Evolutionary conservation across 2,888 invertebrate species (phyloP).

Genomic region (Zygogramma bicolorata): DNA sequence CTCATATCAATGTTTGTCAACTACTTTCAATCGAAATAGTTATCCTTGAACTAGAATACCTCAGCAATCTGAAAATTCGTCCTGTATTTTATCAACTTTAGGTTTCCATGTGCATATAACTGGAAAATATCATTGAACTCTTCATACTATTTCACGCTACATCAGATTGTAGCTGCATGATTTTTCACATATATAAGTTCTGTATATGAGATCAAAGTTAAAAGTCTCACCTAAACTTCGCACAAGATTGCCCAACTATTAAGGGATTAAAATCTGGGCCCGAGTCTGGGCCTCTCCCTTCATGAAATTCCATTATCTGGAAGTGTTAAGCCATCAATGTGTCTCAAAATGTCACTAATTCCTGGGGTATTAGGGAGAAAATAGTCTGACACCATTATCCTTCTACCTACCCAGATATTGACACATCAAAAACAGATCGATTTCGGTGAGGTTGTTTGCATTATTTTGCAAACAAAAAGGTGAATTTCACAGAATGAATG

Average conservation of each 20-base stretch:
- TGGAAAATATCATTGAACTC: too few species aligned
- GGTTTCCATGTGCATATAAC: too few species aligned
- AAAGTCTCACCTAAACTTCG: slow-evolving; percentile 7
- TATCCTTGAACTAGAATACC: too few species aligned
- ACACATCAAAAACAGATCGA: slow-evolving; percentile 35
- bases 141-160: too few species aligned
- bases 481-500: slow-evolving; percentile 14
- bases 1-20: too few species aligned
- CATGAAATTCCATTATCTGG: slow-evolving; percentile 34
- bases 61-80: too few species aligned
- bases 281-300: slow-evolving; percentile 19
- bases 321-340: slow-evolving; percentile 39
- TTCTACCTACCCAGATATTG: slow-evolving; percentile 18
- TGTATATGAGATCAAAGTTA: too few species aligned
- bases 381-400: slow-evolving; percentile 22
- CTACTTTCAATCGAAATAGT: too few species aligned
- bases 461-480: slow-evolving; percentile 51
- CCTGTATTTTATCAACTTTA: too few species aligned
- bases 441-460: slow-evolving; percentile 44
- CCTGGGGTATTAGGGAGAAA: slow-evolving; percentile 31
- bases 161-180: too few species aligned
- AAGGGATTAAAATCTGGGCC: slow-evolving; percentile 26
- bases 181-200: too few species aligned
- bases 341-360: slow-evolving; percentile 40
- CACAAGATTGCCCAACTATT: slow-evolving; percentile 23